Conservation (phyloP, 2,888 invertebrate genomes). For the Drosophila mercatorum region DNA sequence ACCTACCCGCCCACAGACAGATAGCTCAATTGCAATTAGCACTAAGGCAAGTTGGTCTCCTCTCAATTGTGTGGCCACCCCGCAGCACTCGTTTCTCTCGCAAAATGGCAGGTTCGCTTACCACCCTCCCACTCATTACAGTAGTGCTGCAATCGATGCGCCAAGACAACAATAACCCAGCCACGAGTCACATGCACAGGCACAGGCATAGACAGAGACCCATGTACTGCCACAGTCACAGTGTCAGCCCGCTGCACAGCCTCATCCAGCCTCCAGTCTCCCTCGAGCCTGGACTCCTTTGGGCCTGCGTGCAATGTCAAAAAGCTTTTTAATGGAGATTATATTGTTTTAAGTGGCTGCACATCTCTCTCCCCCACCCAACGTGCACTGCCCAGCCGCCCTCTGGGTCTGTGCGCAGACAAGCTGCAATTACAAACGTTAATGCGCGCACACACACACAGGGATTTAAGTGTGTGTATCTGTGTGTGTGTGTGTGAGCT, state of each 20-base stretch:
- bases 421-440: conserved; percentile 82
- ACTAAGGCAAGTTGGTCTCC: conserved; percentile 50
- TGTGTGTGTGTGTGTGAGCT: neutral
- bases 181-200: conserved; percentile 10
- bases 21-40: conserved; percentile 78
- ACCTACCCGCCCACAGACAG: conserved; percentile 3
- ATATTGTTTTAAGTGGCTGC: conserved; percentile 80
- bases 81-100: neutral
- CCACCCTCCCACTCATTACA: conserved; percentile 53
- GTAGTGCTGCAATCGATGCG: conserved; percentile 68
- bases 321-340: conserved; percentile 82
- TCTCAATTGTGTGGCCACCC: conserved; percentile 34
- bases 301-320: conserved; percentile 66
- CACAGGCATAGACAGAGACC: neutral
- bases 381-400: neutral
- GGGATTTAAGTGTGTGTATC: neutral
- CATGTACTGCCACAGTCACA: neutral
- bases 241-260: neutral
- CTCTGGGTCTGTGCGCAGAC: conserved; percentile 50
- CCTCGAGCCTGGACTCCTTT: conserved; percentile 1
- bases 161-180: conserved; percentile 41
- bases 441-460: conserved; percentile 64
- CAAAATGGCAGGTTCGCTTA: conserved; percentile 47
- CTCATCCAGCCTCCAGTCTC: neutral
- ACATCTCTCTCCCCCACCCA: neutral